A percentile compares a stretch with the other conserved stretches of the same genome.
These are phyloP conservation scores for Oryzias sinensis DNA, from an alignment of 2,797 vertebrate species.

Conservation along the genomic window DNA sequence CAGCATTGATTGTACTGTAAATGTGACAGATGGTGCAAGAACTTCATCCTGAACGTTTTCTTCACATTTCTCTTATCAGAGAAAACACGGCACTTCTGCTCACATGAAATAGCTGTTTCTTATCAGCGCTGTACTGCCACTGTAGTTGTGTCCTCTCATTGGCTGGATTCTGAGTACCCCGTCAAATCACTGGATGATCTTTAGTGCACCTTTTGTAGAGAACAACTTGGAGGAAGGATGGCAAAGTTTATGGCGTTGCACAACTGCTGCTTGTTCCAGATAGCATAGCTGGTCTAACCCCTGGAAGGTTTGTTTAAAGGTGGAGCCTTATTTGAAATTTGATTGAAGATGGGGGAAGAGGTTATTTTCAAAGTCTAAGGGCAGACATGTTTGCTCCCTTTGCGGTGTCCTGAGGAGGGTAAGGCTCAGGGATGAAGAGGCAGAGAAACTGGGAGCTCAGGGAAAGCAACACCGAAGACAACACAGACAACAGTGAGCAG, in stretches of 20 bases:
- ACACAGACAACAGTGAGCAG: slow-evolving; percentile 63
- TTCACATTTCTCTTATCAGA: slow-evolving; percentile 69
- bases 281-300: slow-evolving; percentile 47
- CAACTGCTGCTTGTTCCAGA: slow-evolving; percentile 20
- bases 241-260: slow-evolving; percentile 50
- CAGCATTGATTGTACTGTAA: slow-evolving; percentile 25
- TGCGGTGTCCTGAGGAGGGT: slow-evolving; percentile 33
- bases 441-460: slow-evolving; percentile 39
- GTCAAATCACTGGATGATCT: slow-evolving; percentile 47
- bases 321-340: slow-evolving; percentile 32
- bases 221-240: slow-evolving; percentile 20
- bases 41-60: slow-evolving; percentile 23
- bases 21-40: slow-evolving; percentile 42
- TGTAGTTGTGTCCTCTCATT: slow-evolving; percentile 52
- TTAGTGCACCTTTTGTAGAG: slow-evolving; percentile 21
- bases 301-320: slow-evolving; percentile 21
- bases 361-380: slow-evolving; percentile 14
- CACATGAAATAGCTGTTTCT: slow-evolving; percentile 54
- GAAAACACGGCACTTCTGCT: slow-evolving; percentile 50
- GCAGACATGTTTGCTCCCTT: slow-evolving; percentile 21
- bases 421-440: slow-evolving; percentile 61
- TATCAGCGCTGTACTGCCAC: slow-evolving; percentile 67
- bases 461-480: slow-evolving; percentile 59
- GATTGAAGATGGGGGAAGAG: slow-evolving; percentile 45
- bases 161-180: slow-evolving; percentile 40